Evolutionary conservation across 1,140 invertebrate genomes (phyloP).

Genomic region (Caerostris darwini): DNA sequence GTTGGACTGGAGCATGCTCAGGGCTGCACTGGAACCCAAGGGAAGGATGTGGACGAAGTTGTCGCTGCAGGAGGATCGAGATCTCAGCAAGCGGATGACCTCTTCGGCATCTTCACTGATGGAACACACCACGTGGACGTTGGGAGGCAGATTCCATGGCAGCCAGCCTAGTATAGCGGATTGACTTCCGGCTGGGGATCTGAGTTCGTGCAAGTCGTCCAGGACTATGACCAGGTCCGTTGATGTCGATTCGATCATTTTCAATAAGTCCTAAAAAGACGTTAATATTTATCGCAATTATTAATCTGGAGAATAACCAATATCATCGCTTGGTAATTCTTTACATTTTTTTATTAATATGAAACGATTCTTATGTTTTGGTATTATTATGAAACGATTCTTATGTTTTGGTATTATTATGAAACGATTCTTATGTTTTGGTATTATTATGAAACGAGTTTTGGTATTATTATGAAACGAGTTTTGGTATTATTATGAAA

Average conservation of each 20-base stretch:
- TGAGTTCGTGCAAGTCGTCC: conserved; percentile 90
- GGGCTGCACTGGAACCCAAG: conserved; percentile 22
- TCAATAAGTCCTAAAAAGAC: conserved; percentile 83
- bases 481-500: too few relatives aligned
- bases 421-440: too few relatives aligned
- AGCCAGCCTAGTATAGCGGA: conserved; percentile 88
- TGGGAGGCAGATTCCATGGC: conserved; percentile 88
- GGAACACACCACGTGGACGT: conserved; percentile 88
- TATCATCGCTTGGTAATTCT: too few relatives aligned
- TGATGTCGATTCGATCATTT: conserved; percentile 77
- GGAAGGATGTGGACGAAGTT: conserved; percentile 67
- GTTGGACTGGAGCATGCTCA: conserved; percentile 76
- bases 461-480: too few relatives aligned
- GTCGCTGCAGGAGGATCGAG: conserved; percentile 50
- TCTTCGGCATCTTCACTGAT: conserved; percentile 76
- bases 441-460: too few relatives aligned
- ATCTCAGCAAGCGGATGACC: conserved; percentile 54
- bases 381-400: too few relatives aligned
- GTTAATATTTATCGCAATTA: background rate
- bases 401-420: too few relatives aligned
- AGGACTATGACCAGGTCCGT: conserved; percentile 88
- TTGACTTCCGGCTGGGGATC: conserved; percentile 88
- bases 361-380: too few relatives aligned
- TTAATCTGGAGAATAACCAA: background rate
- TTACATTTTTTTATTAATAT: too few relatives aligned